phyloP scores from a whole-genome alignment of 64 coral and sea anemone species.

The Pocillopora verrucosa region DNA sequence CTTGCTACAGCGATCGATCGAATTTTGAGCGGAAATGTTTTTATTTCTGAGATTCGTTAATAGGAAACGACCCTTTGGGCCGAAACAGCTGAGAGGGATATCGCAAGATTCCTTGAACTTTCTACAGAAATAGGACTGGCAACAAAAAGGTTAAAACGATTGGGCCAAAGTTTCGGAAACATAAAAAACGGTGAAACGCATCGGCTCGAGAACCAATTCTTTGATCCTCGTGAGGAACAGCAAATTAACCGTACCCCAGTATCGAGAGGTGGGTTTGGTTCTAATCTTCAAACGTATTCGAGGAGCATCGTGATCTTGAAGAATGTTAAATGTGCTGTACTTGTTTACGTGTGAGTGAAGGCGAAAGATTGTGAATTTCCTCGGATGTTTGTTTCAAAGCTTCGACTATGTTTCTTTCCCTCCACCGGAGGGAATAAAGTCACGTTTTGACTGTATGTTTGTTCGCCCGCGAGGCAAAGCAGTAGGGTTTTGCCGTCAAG shows the following conservation, averaged over 20 bases:
- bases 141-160: not conserved
- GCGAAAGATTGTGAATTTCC: not conserved
- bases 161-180: not conserved
- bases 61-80: constrained; percentile 13
- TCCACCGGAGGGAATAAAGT: not conserved
- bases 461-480: not conserved
- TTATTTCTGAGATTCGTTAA: constrained; percentile 34
- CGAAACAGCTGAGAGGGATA: constrained; percentile 1
- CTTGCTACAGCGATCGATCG: not conserved
- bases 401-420: constrained; percentile 7
- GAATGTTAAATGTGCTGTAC: not conserved
- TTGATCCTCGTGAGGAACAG: not conserved
- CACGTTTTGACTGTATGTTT: not conserved
- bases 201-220: not conserved
- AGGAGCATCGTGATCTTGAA: not conserved
- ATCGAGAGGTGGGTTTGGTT: constrained; percentile 6
- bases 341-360: not conserved
- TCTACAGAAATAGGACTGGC: not conserved
- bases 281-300: not conserved
- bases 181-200: not conserved
- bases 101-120: not conserved
- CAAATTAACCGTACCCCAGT: constrained; percentile 1
- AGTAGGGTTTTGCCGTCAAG: not conserved
- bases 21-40: constrained; percentile 25
- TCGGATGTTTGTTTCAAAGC: constrained; percentile 35